Evolutionary conservation across 1,140 invertebrate genomes (phyloP).

Genomic region (Bactericera cockerelli): DNA sequence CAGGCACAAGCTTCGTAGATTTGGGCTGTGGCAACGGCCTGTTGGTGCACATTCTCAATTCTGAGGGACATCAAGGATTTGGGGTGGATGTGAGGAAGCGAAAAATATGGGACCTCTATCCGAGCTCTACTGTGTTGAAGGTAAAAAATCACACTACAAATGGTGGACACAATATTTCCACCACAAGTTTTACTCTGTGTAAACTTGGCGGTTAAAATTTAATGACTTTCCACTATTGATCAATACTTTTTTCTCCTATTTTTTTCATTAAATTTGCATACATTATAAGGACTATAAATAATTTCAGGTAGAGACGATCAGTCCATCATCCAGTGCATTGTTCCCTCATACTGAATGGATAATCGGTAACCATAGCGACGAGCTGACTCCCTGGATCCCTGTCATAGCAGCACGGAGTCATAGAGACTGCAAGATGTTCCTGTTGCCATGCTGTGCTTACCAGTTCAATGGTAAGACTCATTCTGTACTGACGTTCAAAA

Average conservation of each 20-base stretch:
- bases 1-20: slow-evolving; percentile 65
- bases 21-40: slow-evolving; percentile 95
- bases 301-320: slow-evolving; percentile 43
- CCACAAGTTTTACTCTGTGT: too few relatives aligned
- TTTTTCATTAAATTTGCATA: too few relatives aligned
- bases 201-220: too few relatives aligned
- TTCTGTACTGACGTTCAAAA: too few relatives aligned
- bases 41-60: slow-evolving; percentile 69
- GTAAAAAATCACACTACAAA: slow-evolving; percentile 24
- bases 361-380: slow-evolving; percentile 98
- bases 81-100: slow-evolving; percentile 81
- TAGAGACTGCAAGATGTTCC: slow-evolving; percentile 57
- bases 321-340: slow-evolving; percentile 47
- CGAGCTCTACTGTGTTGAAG: slow-evolving; percentile 30
- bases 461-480: slow-evolving; percentile 69
- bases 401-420: slow-evolving; percentile 66
- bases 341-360: slow-evolving; percentile 79
- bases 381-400: slow-evolving; percentile 94
- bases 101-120: slow-evolving; percentile 78
- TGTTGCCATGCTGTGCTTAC: slow-evolving; percentile 87
- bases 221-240: slow-evolving; percentile 24
- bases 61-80: slow-evolving; percentile 68
- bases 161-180: too few relatives aligned
- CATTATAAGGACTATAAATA: slow-evolving; percentile 3
- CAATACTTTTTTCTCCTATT: slow-evolving; percentile 26